Evolutionary conservation across 2,113 vertebrate genomes (phyloP).

Genomic region (Speoplatyrhinus poulsoni): DNA sequence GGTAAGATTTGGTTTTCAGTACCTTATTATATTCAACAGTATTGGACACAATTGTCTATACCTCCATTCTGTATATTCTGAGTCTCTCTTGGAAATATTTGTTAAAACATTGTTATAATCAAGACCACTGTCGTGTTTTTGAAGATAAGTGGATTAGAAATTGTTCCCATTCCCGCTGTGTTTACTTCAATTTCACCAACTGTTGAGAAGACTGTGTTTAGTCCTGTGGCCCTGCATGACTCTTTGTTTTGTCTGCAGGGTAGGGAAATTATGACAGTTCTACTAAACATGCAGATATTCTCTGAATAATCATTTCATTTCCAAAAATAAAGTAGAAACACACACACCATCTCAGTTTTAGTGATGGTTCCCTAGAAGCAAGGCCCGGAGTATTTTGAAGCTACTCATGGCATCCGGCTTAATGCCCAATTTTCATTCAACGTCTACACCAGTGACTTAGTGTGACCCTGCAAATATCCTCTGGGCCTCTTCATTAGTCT

Average conservation of each 20-base stretch:
- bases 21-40: conserved; percentile 67
- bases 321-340: conserved; percentile 30
- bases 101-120: conserved; percentile 32
- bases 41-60: conserved; percentile 63
- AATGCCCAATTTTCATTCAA: conserved; percentile 72
- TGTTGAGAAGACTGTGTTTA: conserved; percentile 55
- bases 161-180: conserved; percentile 60
- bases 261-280: conserved; percentile 54
- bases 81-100: background rate
- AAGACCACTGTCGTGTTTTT: conserved; percentile 47
- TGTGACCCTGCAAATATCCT: conserved; percentile 81
- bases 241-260: conserved; percentile 61
- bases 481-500: conserved; percentile 79
- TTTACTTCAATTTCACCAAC: conserved; percentile 38
- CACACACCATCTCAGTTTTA: conserved; percentile 39
- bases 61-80: conserved; percentile 55
- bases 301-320: conserved; percentile 73
- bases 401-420: conserved; percentile 68
- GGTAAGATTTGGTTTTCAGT: conserved; percentile 64
- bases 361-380: conserved; percentile 61
- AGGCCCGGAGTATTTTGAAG: conserved; percentile 68
- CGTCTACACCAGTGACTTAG: conserved; percentile 71
- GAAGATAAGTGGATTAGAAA: conserved; percentile 68
- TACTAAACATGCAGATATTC: conserved; percentile 53
- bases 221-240: conserved; percentile 56